These are phyloP conservation scores for Jaculus jaculus DNA, from an alignment of 2,113 vertebrate genomes.

Conservation along the genomic window DNA sequence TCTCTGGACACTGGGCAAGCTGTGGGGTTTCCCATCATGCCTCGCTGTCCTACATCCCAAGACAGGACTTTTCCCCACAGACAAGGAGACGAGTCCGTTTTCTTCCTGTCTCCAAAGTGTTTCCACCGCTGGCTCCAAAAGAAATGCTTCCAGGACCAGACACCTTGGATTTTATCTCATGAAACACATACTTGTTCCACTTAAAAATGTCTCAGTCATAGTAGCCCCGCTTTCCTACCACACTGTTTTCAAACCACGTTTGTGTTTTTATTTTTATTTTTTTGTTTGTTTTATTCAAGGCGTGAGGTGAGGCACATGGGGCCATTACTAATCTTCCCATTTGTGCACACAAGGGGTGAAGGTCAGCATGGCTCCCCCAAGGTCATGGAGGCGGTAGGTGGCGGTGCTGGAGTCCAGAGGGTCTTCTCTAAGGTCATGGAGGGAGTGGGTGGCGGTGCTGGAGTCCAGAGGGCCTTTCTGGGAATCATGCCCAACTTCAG, in stretches of 20 bases:
- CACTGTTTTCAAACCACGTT: neutral
- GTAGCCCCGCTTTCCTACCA: neutral
- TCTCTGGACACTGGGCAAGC: neutral
- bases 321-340: neutral
- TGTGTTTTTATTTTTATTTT: neutral
- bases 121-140: neutral
- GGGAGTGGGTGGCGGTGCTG: too few relatives aligned
- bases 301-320: neutral
- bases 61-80: neutral
- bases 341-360: neutral
- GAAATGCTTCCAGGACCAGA: neutral
- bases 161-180: neutral
- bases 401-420: neutral
- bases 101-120: neutral
- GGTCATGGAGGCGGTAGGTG: neutral
- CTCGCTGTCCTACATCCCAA: neutral
- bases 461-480: too few relatives aligned
- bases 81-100: neutral
- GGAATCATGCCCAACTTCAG: neutral
- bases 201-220: neutral
- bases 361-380: neutral
- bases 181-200: neutral
- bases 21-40: neutral
- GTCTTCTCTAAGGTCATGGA: too few relatives aligned
- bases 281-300: too few relatives aligned